Evolutionary conservation across 2,113 vertebrate genomes (phyloP), one percentile per base, ranked within the genome.

Genomic region (Eolophus roseicapilla): DNA sequence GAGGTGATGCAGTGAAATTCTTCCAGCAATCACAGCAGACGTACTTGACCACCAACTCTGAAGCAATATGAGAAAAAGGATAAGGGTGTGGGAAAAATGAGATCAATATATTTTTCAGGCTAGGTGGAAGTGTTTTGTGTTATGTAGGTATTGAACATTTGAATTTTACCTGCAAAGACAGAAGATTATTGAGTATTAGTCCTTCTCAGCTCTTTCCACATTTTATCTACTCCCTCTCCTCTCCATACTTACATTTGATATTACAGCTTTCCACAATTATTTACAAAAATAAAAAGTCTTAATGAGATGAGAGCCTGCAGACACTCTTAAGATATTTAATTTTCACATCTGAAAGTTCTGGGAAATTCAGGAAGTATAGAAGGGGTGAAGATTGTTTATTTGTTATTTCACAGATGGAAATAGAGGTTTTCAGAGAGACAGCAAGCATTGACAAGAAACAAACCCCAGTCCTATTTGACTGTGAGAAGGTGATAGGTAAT

Each of bases 371-470:
- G 50, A 80, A 12, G 2, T n/a, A n/a, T 25, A 77, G 28, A 80
- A 65, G 11, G 12, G 18, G 9, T 70, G 65, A 84, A 73, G 33
- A 88, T 37, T 82, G 16, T 25, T 85, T 95, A 39, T 93, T 71
- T 93, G 35, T 59, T 62, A 46, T 80, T 93, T 95, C 80, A 81
- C 82, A 93, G 68, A 31, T 92, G 90, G 57, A 95, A 81, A 81
- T 88, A 47, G 14, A 70, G 8, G 11, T 69, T 96, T 94, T 63
- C 69, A 64, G 64, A 82, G 57, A 78, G 13, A 50, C 13, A 73
- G 44, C 62, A 91, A 88, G 62, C 65, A 79, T 44, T 75, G 82
- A 43, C 55, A 88, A 70, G 78, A 93, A 84, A 53, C 31, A 37
- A 90, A 71, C 19, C 67, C 37, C 62, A 71, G 13, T 67, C 19